Evolutionary conservation across 2,888 invertebrate genomes (phyloP), one percentile per base, ranked within the genome.

Genomic region (Altica lythri): DNA sequence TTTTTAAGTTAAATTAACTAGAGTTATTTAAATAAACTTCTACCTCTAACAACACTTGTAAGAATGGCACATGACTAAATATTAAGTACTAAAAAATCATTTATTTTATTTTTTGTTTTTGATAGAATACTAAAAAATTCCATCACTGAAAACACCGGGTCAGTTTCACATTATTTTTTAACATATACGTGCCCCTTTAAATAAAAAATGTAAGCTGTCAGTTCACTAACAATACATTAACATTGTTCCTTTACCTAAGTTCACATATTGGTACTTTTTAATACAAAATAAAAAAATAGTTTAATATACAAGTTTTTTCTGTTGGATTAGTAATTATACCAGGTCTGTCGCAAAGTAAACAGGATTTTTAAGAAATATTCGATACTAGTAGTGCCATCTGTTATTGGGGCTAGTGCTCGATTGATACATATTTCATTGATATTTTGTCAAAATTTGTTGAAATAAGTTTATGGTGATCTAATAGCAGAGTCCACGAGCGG

Each of bases 81-180:
- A 22, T 10, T 40, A 40, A 50, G 47, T 67, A 63, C 68, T 67
- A 69, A 66, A 64, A 62, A 69, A 67, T 68, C 72, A 72, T 12
- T 35, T 30, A n/a, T 6, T n/a, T 6, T 32, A 12, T 14, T 40
- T 40, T 71, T 69, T 68, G 74, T 40, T 40, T 71, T 69, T 68
- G 74, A 75, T 73, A 75, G 74, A 76, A 73, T 71, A 67, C 65
- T 72, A 71, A 73, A 64, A 48, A 75, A 72, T 75, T 75, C 75
- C 75, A 75, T 74, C 75, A 75, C 75, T 74, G 73, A 70, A 64
- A 66, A 61, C 65, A 62, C 59, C 57, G 61, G 65, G 62, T 67
- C 68, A 67, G 65, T 67, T 62, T 60, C 62, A 55, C 53, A 38
- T 22, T 51, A 22, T 16, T 27, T 44, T 49, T 51, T 22, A 44